phyloP scores from a whole-genome alignment of 2,797 vertebrate species.

The Crocidura indochinensis region DNA sequence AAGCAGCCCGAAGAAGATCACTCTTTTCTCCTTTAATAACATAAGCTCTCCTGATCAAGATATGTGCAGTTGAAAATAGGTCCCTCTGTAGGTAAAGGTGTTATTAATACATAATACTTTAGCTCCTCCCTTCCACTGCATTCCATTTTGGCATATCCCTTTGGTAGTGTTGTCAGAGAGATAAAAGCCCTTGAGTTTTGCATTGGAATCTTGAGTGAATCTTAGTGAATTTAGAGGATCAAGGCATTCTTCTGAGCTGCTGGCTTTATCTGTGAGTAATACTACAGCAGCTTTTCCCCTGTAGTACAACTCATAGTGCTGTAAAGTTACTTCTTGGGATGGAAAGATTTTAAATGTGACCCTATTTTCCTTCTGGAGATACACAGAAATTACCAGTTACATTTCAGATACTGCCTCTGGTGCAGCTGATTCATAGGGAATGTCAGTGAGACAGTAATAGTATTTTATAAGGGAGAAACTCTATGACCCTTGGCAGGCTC shows the following conservation, averaged over 20 bases:
- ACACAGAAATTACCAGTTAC: neutral
- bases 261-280: slow-evolving; percentile 34
- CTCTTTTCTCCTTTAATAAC: slow-evolving; percentile 82
- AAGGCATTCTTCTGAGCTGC: slow-evolving; percentile 9
- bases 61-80: slow-evolving; percentile 72
- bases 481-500: neutral
- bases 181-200: slow-evolving; percentile 74
- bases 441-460: neutral
- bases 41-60: slow-evolving; percentile 68
- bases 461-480: slow-evolving; percentile 35
- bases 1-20: slow-evolving; percentile 74
- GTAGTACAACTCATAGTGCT: neutral
- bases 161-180: slow-evolving; percentile 79
- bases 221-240: slow-evolving; percentile 65
- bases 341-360: slow-evolving; percentile 49
- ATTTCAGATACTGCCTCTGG: slow-evolving; percentile 23
- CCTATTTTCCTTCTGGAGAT: slow-evolving; percentile 44
- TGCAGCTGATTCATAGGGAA: neutral
- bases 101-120: slow-evolving; percentile 80
- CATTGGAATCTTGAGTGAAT: slow-evolving; percentile 73
- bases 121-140: slow-evolving; percentile 53
- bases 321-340: neutral
- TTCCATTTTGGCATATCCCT: slow-evolving; percentile 79
- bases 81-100: slow-evolving; percentile 71
- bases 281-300: neutral